Evolutionary conservation across 1,140 invertebrate genomes (phyloP).

Genomic region (Dendroctonus ponderosae): DNA sequence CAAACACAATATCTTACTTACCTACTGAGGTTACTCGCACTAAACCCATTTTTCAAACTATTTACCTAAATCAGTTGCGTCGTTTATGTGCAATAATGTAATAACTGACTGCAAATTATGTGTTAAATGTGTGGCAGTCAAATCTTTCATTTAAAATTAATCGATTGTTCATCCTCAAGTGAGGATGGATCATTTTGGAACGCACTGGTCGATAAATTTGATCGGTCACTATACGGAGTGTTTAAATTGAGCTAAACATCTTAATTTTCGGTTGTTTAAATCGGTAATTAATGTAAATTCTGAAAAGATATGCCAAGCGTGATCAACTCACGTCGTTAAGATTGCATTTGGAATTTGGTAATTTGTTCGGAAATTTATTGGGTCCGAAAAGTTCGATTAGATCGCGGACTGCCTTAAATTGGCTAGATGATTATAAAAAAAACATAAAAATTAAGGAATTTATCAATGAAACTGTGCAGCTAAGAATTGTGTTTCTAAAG

Average conservation of each 20-base stretch:
- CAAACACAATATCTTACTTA: background rate
- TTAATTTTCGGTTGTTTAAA: constrained; percentile 22
- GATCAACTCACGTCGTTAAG: constrained; percentile 13
- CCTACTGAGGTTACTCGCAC: background rate
- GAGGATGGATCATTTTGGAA: constrained; percentile 3
- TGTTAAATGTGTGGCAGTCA: background rate
- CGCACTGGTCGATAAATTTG: constrained; percentile 2
- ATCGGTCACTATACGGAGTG: constrained; percentile 10
- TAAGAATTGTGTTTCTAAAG: background rate
- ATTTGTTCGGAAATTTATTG: constrained; percentile 19
- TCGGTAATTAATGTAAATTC: constrained; percentile 29
- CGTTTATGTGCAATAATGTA: background rate
- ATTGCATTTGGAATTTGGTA: constrained; percentile 10
- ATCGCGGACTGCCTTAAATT: background rate
- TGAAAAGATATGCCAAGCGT: constrained; percentile 14
- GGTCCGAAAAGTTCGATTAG: constrained; percentile 1
- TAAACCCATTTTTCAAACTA: background rate
- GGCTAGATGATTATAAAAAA: background rate
- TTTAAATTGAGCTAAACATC: constrained; percentile 25
- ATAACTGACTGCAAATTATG: background rate
- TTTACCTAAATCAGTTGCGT: background rate
- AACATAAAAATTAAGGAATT: background rate
- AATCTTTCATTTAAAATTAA: background rate
- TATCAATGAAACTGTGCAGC: background rate
- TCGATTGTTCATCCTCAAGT: background rate